Evolutionary conservation across 1,140 invertebrate species (phyloP).

Genomic region (Zaprionus lachaisei): DNA sequence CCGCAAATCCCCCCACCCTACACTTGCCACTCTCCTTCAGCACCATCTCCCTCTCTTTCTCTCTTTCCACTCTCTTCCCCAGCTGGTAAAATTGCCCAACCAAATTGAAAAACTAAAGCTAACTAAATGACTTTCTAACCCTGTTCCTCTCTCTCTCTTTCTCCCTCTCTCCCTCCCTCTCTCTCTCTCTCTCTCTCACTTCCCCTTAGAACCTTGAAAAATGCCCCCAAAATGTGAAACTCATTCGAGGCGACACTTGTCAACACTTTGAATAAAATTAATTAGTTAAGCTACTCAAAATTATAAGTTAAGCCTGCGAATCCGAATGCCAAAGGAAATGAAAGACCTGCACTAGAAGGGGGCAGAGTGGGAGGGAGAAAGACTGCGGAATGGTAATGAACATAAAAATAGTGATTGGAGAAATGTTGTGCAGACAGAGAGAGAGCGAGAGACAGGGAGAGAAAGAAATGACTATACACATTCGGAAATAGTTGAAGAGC

Average conservation of each 20-base stretch:
- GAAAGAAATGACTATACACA: not conserved
- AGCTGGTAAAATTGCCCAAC: conserved; percentile 32
- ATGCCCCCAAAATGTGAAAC: conserved; percentile 28
- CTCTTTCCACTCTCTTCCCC: conserved; percentile 1
- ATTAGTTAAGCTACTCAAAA: conserved; percentile 29
- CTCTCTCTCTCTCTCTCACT: not conserved
- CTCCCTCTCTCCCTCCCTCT: not conserved
- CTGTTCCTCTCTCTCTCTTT: not conserved
- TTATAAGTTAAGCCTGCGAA: conserved; percentile 1
- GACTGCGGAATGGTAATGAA: not conserved
- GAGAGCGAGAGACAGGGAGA: not conserved
- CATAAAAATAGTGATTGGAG: not conserved
- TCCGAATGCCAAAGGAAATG: not conserved
- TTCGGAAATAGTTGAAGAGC: too few species aligned
- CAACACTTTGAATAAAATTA: conserved; percentile 40
- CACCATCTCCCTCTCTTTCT: not conserved
- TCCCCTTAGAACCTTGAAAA: conserved; percentile 7
- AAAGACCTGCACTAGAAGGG: not conserved
- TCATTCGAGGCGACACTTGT: conserved; percentile 36
- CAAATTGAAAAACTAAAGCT: conserved; percentile 43
- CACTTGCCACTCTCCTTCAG: not conserved
- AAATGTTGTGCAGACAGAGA: not conserved
- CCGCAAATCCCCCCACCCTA: not conserved
- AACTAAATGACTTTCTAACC: conserved; percentile 29
- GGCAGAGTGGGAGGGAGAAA: not conserved